Evolutionary conservation across 2,888 invertebrate genomes (phyloP).

Genomic region (Busseola fusca): DNA sequence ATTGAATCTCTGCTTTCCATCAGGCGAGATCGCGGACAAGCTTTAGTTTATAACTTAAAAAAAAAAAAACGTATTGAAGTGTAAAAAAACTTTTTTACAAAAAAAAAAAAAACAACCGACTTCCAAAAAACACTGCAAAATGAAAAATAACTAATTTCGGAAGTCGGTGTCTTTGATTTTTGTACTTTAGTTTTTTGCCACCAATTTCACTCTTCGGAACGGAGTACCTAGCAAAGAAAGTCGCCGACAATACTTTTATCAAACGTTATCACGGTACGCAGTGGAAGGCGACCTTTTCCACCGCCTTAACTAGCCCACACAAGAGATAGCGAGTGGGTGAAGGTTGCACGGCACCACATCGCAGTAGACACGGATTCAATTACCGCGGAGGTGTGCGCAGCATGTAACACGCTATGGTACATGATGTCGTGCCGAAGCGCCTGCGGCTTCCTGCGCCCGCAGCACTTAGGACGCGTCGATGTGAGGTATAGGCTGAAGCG

Average conservation of each 20-base stretch:
- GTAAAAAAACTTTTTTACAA: no score
- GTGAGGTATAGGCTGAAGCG: slow-evolving; percentile 57
- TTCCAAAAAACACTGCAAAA: no score
- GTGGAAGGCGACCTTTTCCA: slow-evolving; percentile 1
- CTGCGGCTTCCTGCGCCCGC: slow-evolving; percentile 82
- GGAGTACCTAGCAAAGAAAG: neutral
- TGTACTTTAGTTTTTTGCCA: no score
- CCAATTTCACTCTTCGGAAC: no score
- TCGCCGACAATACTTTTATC: neutral
- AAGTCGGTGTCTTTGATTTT: no score
- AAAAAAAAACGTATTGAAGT: no score
- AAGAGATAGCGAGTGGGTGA: slow-evolving; percentile 56
- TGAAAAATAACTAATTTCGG: no score
- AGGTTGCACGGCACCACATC: slow-evolving; percentile 69
- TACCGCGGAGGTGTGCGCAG: slow-evolving; percentile 78
- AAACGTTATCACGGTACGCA: neutral
- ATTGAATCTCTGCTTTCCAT: no score
- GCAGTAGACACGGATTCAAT: slow-evolving; percentile 81
- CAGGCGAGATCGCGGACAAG: no score
- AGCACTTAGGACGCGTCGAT: slow-evolving; percentile 74
- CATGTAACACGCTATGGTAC: slow-evolving; percentile 76
- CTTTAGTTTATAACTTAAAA: no score
- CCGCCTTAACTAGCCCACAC: slow-evolving; percentile 14
- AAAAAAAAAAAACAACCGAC: no score
- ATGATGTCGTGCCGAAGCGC: slow-evolving; percentile 74